Conservation (phyloP, 2,113 vertebrate species). For the Paraplagusia blochii region DNA sequence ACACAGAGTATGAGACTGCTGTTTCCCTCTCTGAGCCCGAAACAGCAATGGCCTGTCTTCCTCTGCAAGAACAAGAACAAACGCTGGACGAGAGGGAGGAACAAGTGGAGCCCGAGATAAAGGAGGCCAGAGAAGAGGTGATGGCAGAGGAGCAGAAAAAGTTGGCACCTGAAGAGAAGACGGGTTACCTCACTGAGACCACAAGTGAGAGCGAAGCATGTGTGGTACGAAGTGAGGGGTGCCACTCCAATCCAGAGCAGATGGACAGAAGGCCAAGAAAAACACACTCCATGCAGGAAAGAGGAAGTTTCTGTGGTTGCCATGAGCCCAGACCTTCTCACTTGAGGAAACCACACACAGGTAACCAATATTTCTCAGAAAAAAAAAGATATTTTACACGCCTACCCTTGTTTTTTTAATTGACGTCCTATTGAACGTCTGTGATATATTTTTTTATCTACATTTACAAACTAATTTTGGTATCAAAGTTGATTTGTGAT, state of each 20-base stretch:
- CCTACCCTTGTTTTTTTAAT: too few species aligned
- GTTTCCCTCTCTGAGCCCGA: slow-evolving; percentile 62
- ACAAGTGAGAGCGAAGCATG: slow-evolving; percentile 63
- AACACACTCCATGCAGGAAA: slow-evolving; percentile 65
- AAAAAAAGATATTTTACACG: too few species aligned
- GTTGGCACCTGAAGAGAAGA: slow-evolving; percentile 23
- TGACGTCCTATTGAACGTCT: too few species aligned
- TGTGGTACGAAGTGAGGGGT: slow-evolving; percentile 61
- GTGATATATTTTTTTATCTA: too few species aligned
- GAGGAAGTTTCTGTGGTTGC: slow-evolving; percentile 62
- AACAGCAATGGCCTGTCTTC: slow-evolving; percentile 55
- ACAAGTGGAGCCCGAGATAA: slow-evolving; percentile 51
- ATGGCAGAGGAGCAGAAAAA: slow-evolving; percentile 35
- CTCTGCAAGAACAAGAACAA: slow-evolving; percentile 60
- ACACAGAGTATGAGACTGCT: slow-evolving; percentile 71
- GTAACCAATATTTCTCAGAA: too few species aligned
- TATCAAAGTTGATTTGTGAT: too few species aligned
- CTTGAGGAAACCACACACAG: slow-evolving; percentile 77
- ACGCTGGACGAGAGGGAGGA: slow-evolving; percentile 60
- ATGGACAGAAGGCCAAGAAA: slow-evolving; percentile 59
- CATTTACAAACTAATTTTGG: too few species aligned
- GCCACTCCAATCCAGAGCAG: slow-evolving; percentile 65
- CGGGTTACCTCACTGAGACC: slow-evolving; percentile 56
- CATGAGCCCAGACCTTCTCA: slow-evolving; percentile 73
- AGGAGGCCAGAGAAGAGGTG: slow-evolving; percentile 44